These are phyloP conservation scores for Drosophila neocordata DNA, from an alignment of 1,140 invertebrate genomes.

Conservation along the genomic window DNA sequence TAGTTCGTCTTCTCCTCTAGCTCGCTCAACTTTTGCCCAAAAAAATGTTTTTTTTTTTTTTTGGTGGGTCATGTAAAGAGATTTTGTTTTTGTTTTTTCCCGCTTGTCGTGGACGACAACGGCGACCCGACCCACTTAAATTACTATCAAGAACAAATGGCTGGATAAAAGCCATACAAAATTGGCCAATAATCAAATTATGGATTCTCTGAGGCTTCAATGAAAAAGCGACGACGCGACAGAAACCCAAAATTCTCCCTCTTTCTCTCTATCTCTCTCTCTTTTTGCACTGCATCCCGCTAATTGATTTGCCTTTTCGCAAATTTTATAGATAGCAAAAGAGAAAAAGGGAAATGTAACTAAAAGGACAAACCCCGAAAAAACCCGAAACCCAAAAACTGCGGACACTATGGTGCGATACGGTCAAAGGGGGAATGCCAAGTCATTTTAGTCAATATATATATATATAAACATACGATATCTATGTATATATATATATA, in stretches of 20 bases:
- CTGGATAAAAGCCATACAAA: slow-evolving; percentile 3
- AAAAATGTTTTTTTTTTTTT: neutral
- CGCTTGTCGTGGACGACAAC: neutral
- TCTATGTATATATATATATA: neutral
- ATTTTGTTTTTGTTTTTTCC: neutral
- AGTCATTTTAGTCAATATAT: no score
- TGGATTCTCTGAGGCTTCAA: neutral
- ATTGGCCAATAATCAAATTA: slow-evolving; percentile 7
- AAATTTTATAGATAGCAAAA: neutral
- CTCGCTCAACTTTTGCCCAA: neutral
- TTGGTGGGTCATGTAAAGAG: neutral
- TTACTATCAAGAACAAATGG: neutral
- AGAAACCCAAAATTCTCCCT: neutral
- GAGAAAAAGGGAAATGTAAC: neutral
- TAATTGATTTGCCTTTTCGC: slow-evolving; percentile 1
- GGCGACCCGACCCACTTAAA: neutral
- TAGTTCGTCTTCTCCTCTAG: neutral
- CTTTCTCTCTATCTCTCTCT: neutral
- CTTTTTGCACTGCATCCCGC: neutral
- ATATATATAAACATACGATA: neutral
- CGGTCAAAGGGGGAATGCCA: no score
- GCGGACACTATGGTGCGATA: no score
- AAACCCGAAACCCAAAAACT: no score
- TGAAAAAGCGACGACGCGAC: neutral
- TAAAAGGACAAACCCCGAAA: neutral